These are phyloP conservation scores for Scelioninae gen. 2 DNA, from an alignment of 2,888 invertebrate species.

Conservation along the genomic window DNA sequence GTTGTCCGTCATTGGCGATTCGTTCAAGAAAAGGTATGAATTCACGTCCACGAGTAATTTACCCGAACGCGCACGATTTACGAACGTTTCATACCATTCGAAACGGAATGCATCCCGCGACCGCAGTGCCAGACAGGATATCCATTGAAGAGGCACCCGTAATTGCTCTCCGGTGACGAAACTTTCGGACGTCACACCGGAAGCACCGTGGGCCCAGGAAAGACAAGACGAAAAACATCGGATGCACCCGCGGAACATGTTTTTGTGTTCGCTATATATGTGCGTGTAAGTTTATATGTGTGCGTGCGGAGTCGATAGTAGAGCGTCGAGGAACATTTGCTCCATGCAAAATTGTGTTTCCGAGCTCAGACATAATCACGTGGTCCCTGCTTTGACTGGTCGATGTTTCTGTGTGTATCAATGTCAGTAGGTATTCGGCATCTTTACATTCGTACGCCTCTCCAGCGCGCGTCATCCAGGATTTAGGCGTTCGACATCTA, in stretches of 20 bases:
- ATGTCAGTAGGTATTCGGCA: constrained; percentile 57
- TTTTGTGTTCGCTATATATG: constrained; percentile 1
- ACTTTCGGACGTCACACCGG: constrained; percentile 20
- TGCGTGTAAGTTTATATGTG: constrained; percentile 17
- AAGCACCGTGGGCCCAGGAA: constrained; percentile 11
- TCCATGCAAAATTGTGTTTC: constrained; percentile 90
- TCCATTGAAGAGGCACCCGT: too few relatives aligned
- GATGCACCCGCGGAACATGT: not conserved
- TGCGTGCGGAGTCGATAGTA: constrained; percentile 76
- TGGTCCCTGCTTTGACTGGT: constrained; percentile 79
- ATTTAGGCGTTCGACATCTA: constrained; percentile 37
- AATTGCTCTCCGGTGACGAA: too few relatives aligned
- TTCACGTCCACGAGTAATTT: too few relatives aligned
- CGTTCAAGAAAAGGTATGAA: too few relatives aligned
- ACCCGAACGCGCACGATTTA: too few relatives aligned
- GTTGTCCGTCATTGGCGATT: too few relatives aligned
- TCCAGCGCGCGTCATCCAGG: constrained; percentile 35
- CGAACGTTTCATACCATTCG: too few relatives aligned
- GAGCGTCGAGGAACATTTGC: constrained; percentile 78
- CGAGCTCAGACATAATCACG: constrained; percentile 82
- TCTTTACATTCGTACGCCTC: constrained; percentile 37
- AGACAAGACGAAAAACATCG: constrained; percentile 26
- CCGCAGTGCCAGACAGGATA: too few relatives aligned
- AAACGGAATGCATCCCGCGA: too few relatives aligned
- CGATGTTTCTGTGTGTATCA: constrained; percentile 71